Evolutionary conservation across 2,113 vertebrate species (phyloP), one percentile per base, ranked within the genome.

Genomic region (Aplodontia rufa): DNA sequence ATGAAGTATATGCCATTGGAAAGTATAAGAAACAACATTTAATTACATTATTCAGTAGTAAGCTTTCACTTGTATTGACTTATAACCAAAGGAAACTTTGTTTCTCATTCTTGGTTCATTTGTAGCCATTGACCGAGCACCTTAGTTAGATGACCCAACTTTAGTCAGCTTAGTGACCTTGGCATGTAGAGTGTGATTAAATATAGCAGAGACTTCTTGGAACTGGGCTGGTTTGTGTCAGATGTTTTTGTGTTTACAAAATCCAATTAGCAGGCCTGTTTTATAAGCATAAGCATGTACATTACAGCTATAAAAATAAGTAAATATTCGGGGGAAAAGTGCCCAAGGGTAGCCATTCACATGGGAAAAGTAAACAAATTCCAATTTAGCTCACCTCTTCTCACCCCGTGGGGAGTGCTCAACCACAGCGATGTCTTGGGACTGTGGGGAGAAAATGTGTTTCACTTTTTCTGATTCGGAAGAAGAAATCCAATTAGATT

Each of bases 351-450:
- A 32, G 60, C 16, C 51, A 32, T 40, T 84, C 81, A 72, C 87
- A 17, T 87, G 89, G 45, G 35, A 81, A 89, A 91, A 66, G 28
- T 49, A 92, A 97, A 84, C 26, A 80, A 90, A 85, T 76, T 93
- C 60, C 32, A 69, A 10, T 64, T 76, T 87, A 91, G 24, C 40
- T 93, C 55, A 93, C 53, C 40, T 74, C 49, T 68, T 92, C 19
- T 49, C 66, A 76, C 64, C 5, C n/a, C 14, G 5, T 8, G 11
- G 26, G 78, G 79, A 40, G 22, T 69, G 16, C 49, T 62, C 72
- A 84, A 58, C 55, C 37, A 32, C 3, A 42, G 0, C 60, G 42
- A 79, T 35, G 60, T 9, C n/a, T 42, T 2, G 40, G 69, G 53
- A 74, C 45, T 45, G 6, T 24, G 45, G 94, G 9, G 32, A 81